Percentiles rank a stretch among this genome's conserved stretches.
Conservation (phyloP, 2,888 invertebrate species). For the Epirrita christyi region DNA sequence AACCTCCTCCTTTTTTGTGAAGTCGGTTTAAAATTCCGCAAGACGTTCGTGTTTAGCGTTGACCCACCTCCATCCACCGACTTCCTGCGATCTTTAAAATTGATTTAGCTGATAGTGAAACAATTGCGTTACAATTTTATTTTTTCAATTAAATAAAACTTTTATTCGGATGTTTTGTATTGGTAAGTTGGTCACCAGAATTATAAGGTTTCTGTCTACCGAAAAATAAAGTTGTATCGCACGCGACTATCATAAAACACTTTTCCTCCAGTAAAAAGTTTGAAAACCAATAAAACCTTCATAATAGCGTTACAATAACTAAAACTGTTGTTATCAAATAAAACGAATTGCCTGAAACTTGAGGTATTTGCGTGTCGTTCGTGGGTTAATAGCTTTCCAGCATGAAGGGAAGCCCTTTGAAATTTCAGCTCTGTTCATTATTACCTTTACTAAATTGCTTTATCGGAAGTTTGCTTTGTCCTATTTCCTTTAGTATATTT, state of each 20-base stretch:
- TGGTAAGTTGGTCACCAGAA: too few relatives aligned
- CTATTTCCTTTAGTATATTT: too few relatives aligned
- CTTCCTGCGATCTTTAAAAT: too few relatives aligned
- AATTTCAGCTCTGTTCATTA: slow-evolving; percentile 43
- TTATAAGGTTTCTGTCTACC: too few relatives aligned
- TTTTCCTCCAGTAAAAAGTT: slow-evolving; percentile 16
- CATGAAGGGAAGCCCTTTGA: slow-evolving; percentile 48
- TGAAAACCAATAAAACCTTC: slow-evolving; percentile 28
- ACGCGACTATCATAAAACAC: slow-evolving; percentile 18
- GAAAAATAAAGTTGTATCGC: neutral
- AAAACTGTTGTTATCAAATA: slow-evolving; percentile 38
- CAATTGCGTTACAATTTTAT: too few relatives aligned
- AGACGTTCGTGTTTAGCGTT: too few relatives aligned
- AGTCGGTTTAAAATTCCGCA: too few relatives aligned
- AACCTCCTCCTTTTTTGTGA: too few relatives aligned
- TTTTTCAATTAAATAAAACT: too few relatives aligned
- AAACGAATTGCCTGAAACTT: slow-evolving; percentile 34
- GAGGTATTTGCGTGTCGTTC: slow-evolving; percentile 49
- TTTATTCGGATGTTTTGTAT: too few relatives aligned
- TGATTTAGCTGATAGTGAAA: too few relatives aligned
- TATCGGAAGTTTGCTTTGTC: slow-evolving; percentile 45
- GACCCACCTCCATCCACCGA: too few relatives aligned
- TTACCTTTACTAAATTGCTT: slow-evolving; percentile 43
- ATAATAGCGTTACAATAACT: slow-evolving; percentile 21
- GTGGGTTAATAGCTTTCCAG: slow-evolving; percentile 49